Evolutionary conservation across 2,797 vertebrate genomes (phyloP), one percentile per base, ranked within the genome.

Genomic region (Paramormyrops hopkinsi): DNA sequence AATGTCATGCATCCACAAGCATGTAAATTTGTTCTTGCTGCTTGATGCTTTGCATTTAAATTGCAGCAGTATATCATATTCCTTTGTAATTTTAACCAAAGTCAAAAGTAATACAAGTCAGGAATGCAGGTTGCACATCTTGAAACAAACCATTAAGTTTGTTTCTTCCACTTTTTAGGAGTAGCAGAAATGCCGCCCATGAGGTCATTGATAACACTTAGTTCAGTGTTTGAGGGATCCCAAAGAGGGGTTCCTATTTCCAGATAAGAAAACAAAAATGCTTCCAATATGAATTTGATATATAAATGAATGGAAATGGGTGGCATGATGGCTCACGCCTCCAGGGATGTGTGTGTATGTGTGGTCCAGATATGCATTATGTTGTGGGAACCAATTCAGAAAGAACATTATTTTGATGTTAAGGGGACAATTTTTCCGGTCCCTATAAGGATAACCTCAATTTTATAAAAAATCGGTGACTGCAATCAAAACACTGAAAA

Each of bases 11-110:
- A 91, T 91, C 89, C 54, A 88, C 89, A 92, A 88, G 89, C 73
- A 89, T 90, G 88, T 89, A 90, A 89, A 92, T 93, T 91, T 91
- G 90, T 91, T 90, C 90, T 92, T 89, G 82, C 46, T 88, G 69
- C 86, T 88, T 92, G 92, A 37, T 94, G 93, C 90, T 95, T 94
- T 94, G 93, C 94, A 94, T 94, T 93, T 93, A 94, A 94, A 94
- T 94, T 91, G 91, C 91, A 88, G 88, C 76, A 50, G 73, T 88
- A 88, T 37, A 94, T 92, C 91, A 90, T 65, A 90, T 89, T 86
- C 88, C 82, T 65, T 89, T 89, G 88, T 89, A 89, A 89, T 86
- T 89, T 89, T 50, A 86, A 86, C 54, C 33, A 54, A 46, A 89
- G 88, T 89, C 82, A 86, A 41, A 89, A 86, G 44, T 86, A 89